These are phyloP conservation scores for Nannobrachium achirus DNA, from an alignment of 2,113 vertebrate species.

Conservation along the genomic window DNA sequence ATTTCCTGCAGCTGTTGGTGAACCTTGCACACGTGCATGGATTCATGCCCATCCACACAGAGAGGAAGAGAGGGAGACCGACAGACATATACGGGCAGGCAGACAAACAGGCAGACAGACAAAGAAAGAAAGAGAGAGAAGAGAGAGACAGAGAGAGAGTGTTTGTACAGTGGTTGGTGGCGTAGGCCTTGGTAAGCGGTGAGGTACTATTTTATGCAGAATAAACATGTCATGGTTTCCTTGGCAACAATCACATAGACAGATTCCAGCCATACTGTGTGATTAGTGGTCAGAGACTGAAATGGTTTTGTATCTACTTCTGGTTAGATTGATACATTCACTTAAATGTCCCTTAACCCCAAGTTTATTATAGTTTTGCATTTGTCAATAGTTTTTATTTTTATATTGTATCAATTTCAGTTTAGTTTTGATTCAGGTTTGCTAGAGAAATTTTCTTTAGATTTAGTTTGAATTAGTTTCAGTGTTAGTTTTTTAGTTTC, in stretches of 20 bases:
- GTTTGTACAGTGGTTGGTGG: background rate
- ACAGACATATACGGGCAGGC: background rate
- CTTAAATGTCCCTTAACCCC: no score
- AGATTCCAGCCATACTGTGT: background rate
- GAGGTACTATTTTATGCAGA: no score
- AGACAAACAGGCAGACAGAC: background rate
- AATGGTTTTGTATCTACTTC: no score
- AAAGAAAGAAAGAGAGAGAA: background rate
- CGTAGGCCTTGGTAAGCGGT: background rate
- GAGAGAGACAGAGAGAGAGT: background rate
- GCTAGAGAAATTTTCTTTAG: no score
- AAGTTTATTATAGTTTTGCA: no score
- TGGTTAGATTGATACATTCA: no score
- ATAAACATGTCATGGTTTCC: background rate
- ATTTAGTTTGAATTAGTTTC: no score
- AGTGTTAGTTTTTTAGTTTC: no score
- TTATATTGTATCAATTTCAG: no score
- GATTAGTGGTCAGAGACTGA: no score
- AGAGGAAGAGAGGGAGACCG: background rate
- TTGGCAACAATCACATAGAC: background rate
- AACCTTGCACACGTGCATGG: background rate
- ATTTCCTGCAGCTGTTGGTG: constrained; percentile 3
- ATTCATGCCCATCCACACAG: background rate
- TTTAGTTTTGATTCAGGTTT: no score
- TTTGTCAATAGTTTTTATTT: no score